These are phyloP conservation scores for Leuciscus idus DNA, from an alignment of 2,113 vertebrate species.

Conservation along the genomic window DNA sequence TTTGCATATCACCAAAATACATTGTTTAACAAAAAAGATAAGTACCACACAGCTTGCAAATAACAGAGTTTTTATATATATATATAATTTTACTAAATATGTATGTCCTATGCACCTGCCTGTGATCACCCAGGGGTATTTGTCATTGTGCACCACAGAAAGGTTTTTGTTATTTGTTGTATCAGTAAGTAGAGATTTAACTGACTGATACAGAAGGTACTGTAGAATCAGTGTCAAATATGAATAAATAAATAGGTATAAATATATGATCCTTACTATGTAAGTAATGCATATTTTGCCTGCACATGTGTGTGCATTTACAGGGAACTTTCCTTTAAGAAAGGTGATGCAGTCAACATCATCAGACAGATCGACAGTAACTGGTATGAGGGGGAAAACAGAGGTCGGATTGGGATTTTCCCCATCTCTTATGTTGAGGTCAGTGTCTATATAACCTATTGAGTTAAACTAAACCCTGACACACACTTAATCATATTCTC, in stretches of 20 bases:
- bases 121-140: too few relatives aligned
- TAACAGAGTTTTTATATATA: background rate
- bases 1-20: background rate
- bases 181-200: background rate
- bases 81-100: too few relatives aligned
- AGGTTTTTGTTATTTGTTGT: too few relatives aligned
- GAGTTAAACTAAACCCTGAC: background rate
- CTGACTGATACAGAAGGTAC: background rate
- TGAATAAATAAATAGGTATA: background rate
- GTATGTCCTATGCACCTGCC: too few relatives aligned
- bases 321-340: conserved; percentile 98
- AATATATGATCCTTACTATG: background rate
- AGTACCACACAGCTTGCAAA: background rate
- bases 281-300: background rate
- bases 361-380: conserved; percentile 98
- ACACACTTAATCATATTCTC: background rate
- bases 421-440: conserved; percentile 98
- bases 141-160: too few relatives aligned
- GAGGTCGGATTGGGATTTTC: conserved; percentile 91
- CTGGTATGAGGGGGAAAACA: conserved; percentile 97
- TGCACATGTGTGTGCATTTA: conserved; percentile 63
- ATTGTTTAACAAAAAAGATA: background rate
- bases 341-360: conserved; percentile 95
- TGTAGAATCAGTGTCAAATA: background rate
- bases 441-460: background rate